Evolutionary conservation across 1,140 invertebrate genomes (phyloP).

Genomic region (Periplaneta americana): DNA sequence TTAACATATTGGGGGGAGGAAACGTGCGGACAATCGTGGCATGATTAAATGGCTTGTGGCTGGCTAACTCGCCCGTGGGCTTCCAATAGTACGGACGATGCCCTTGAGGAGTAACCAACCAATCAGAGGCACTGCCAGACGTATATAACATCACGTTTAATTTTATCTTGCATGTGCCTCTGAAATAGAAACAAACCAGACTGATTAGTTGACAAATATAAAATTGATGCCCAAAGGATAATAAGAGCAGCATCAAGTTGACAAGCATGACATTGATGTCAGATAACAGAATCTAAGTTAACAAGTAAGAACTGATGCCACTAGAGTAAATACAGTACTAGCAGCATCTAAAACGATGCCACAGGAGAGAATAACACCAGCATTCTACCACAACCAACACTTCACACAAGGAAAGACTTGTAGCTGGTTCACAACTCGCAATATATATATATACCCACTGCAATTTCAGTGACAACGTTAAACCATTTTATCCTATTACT

Average conservation of each 20-base stretch:
- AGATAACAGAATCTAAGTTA: not conserved
- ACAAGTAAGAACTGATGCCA: not conserved
- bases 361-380: not conserved
- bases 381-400: not conserved
- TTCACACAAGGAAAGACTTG: not conserved
- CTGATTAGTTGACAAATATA: slow-evolving; percentile 21
- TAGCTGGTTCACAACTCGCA: not conserved
- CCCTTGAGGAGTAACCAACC: slow-evolving; percentile 18
- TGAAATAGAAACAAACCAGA: slow-evolving; percentile 19
- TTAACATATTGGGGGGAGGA: slow-evolving; percentile 5
- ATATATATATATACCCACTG: not conserved
- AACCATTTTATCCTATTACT: not conserved
- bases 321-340: too few relatives aligned
- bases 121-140: slow-evolving; percentile 20
- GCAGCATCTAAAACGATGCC: too few relatives aligned
- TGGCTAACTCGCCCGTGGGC: slow-evolving; percentile 14
- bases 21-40: slow-evolving; percentile 11
- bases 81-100: slow-evolving; percentile 8
- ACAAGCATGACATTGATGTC: not conserved
- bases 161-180: slow-evolving; percentile 20
- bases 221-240: slow-evolving; percentile 15
- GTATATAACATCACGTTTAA: slow-evolving; percentile 6
- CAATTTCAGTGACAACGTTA: not conserved
- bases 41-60: slow-evolving; percentile 10
- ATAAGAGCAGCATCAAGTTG: not conserved